These are phyloP conservation scores for Melinopterus prodromus DNA, from an alignment of 2,888 invertebrate species.

Conservation along the genomic window DNA sequence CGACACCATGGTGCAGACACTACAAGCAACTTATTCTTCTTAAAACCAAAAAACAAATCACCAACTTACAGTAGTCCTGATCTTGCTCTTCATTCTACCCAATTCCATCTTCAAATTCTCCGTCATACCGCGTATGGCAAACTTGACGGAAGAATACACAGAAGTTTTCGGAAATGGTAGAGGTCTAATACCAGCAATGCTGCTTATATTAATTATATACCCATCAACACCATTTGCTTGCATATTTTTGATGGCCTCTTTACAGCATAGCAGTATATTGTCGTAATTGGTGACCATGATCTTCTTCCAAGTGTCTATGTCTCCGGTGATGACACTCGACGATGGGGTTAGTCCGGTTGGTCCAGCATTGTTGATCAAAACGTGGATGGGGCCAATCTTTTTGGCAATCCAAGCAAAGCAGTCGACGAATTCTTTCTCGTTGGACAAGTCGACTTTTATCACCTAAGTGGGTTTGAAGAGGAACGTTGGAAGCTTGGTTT, in stretches of 20 bases:
- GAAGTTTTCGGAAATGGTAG: background rate
- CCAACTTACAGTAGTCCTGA: slow-evolving; percentile 9
- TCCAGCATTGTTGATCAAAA: slow-evolving; percentile 30
- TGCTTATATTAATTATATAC: slow-evolving; percentile 33
- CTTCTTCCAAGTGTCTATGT: slow-evolving; percentile 21
- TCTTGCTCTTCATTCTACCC: slow-evolving; percentile 14
- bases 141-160: slow-evolving; percentile 8
- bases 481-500: too few relatives aligned
- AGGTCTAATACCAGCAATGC: slow-evolving; percentile 20
- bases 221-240: slow-evolving; percentile 21
- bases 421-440: slow-evolving; percentile 42
- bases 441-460: slow-evolving; percentile 40
- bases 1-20: slow-evolving; percentile 8
- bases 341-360: slow-evolving; percentile 8
- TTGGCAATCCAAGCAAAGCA: slow-evolving; percentile 43
- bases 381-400: slow-evolving; percentile 43
- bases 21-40: background rate
- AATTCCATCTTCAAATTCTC: slow-evolving; percentile 18
- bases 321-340: slow-evolving; percentile 14
- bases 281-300: slow-evolving; percentile 31
- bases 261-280: slow-evolving; percentile 7
- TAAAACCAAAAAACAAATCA: background rate
- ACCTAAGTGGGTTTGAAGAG: slow-evolving; percentile 5
- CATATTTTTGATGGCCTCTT: slow-evolving; percentile 30
- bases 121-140: background rate